Base-by-base conservation (phyloP, 2,797 vertebrate species). In the Sebastes hopkinsi region DNA sequence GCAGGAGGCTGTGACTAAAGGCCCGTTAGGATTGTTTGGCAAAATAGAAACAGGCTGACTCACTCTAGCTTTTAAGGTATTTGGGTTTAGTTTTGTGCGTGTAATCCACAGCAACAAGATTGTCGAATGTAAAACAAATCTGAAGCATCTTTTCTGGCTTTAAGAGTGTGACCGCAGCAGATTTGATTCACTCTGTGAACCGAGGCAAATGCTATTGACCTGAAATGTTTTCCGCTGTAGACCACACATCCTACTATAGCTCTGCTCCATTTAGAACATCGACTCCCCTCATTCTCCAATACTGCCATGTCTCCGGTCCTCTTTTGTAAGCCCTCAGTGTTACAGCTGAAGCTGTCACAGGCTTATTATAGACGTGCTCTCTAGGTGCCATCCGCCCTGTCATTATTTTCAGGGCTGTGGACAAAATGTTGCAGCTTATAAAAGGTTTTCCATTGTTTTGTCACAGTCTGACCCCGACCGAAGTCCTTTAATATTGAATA, bases 221-320 rank as follows among this genome's bases (percentile, higher is more conserved):
- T 55, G 77, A 84, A 85, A 83, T 67, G 78, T 85, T 85, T 80
- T 83, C n/a, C 55, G 12, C 78, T 83, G 72, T 13, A 76, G 72
- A 84, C 67, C 62, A 74, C 78, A n/a, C 77, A 81, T 81, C 86
- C 80, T 42, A 62, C 70, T 68, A 60, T 13, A 67, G 85, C 77
- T 86, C 87, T 55, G 88, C 84, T 90, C 83, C 83, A 90, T 81
- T 92, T 85, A 84, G 80, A 88, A 80, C 77, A 75, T 52, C 30
- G 56, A 76, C 79, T 76, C 56, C 29, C 34, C 74, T 75, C 75
- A 58, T 71, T 67, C 22, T 82, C 52, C 75, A 72, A 22, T 68
- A 75, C 73, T 60, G 42, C 30, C 72, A n/a, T 30, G 52, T 85
- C 69, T 73, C 67, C 81, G 67, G 32, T 81, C 20, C 38, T 75